These are phyloP conservation scores for Oceanodroma tethys DNA, from an alignment of 2,113 vertebrate genomes.

Conservation along the genomic window DNA sequence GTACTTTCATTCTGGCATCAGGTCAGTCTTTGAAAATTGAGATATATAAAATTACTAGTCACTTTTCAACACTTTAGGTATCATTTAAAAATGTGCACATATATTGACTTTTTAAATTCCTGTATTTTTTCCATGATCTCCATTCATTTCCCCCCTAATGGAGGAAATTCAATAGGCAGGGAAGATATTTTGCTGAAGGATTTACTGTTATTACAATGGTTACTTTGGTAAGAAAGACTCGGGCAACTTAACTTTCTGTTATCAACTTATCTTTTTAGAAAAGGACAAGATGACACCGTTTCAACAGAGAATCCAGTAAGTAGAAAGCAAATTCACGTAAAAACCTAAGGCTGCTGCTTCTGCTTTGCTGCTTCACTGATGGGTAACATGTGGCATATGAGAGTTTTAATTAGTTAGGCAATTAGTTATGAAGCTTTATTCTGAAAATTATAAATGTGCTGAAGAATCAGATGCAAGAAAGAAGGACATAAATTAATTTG, in stretches of 20 bases:
- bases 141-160: not conserved
- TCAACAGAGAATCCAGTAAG: not conserved
- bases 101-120: not conserved
- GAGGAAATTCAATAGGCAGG: not conserved
- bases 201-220: not conserved
- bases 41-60: not conserved
- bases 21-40: not conserved
- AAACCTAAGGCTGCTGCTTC: not conserved
- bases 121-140: not conserved
- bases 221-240: not conserved
- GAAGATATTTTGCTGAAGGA: not conserved
- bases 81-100: not conserved
- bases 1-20: not conserved
- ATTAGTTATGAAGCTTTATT: slow-evolving; percentile 12
- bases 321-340: not conserved
- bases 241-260: not conserved
- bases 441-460: not conserved
- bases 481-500: not conserved
- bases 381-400: not conserved
- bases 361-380: not conserved
- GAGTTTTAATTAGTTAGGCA: slow-evolving; percentile 39
- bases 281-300: not conserved
- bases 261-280: not conserved
- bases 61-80: not conserved
- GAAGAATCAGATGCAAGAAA: not conserved